Base-by-base conservation (phyloP, 1,140 invertebrate species). In the Drosophila nasuta region DNA sequence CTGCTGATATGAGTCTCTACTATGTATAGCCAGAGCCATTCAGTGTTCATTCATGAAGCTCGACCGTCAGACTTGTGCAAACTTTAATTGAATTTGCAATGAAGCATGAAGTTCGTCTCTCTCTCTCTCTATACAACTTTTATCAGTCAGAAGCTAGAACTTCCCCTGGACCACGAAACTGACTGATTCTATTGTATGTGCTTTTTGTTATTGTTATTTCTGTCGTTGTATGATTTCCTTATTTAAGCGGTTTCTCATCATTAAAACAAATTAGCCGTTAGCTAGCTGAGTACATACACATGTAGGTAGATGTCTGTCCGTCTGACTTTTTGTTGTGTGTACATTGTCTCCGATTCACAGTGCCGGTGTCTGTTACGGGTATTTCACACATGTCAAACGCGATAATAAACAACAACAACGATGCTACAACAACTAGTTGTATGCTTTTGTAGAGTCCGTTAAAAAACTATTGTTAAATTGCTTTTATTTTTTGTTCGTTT, bases 51-150 rank as follows among this genome's bases (percentile, higher is more conserved):
- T 66, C 46, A 72, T 45, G 20, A 33, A 38, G 8, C n/a, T 48
- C 11, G 3, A 46, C 11, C 13, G n/a, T 10, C 46, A 17, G 13
- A 8, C 15, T 66, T 43, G 77, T 35, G 67, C 72, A 57, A 86
- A 86, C 82, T 86, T 86, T 86, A 86, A 86, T 86, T 81, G 82
- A 86, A 86, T 86, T 86, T 69, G 78, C 82, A 86, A 86, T 86
- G 70, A 86, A 86, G 78, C 82, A 86, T 86, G 82, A 86, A 86
- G 82, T 81, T 86, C 75, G 75, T 59, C 20, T 25, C 20, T 28
- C 64, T 17, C 15, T 17, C 17, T 25, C 43, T 38, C 59, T 25
- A 48, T 45, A 69, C 35, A 68, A 51, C 20, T 80, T 80, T 85
- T 85, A 73, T 76, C 77, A 82, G 63, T 70, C 60, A 67, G 52